phyloP scores from a whole-genome alignment of 1,140 invertebrate species.

The Ditylenchus dipsaci region DNA sequence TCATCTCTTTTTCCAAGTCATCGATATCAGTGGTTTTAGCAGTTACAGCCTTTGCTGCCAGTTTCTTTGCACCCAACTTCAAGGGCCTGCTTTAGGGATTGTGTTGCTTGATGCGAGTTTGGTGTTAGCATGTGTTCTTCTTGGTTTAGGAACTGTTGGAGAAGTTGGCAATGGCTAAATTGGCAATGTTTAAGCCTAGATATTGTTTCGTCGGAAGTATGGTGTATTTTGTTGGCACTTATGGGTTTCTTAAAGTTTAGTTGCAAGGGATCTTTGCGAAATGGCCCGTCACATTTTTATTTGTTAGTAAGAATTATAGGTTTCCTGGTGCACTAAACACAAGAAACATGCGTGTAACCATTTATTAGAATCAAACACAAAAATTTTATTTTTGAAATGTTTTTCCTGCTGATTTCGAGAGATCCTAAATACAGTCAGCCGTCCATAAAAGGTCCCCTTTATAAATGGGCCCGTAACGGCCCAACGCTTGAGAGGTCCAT shows the following conservation, averaged over 20 bases:
- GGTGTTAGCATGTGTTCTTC: neutral
- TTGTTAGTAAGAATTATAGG: too few species aligned
- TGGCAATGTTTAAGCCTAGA: neutral
- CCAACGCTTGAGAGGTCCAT: too few species aligned
- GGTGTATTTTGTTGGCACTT: neutral
- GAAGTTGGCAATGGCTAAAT: neutral
- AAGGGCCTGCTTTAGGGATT: conserved; percentile 1
- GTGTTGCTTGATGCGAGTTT: neutral
- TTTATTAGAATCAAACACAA: too few species aligned
- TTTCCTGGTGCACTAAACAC: too few species aligned
- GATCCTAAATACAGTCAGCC: too few species aligned
- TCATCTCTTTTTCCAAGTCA: conserved; percentile 2
- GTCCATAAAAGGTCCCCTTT: too few species aligned
- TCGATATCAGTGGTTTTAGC: neutral
- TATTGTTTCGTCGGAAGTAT: neutral
- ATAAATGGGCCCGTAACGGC: too few species aligned
- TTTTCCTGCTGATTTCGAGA: too few species aligned
- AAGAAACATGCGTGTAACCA: too few species aligned
- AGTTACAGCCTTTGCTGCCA: neutral
- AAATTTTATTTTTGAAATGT: too few species aligned
- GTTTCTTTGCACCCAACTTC: neutral
- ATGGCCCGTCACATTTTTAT: too few species aligned
- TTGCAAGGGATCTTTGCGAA: neutral
- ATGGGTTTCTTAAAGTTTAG: neutral
- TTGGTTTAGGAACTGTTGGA: neutral